These are phyloP conservation scores for Brachyptera risi DNA, from an alignment of 2,888 invertebrate genomes.

Conservation along the genomic window DNA sequence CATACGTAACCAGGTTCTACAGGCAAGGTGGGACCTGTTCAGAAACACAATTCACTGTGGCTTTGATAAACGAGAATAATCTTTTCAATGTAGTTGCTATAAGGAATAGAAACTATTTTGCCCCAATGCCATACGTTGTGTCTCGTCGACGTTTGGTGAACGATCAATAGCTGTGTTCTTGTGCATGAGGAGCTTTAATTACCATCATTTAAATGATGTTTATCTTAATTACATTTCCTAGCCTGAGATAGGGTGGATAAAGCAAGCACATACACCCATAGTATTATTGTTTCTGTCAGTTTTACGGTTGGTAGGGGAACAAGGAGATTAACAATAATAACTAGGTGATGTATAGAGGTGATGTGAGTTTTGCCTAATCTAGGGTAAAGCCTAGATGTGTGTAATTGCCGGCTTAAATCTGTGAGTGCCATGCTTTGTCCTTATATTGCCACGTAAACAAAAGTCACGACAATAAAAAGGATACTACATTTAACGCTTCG, in stretches of 20 bases:
- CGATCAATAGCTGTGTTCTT: constrained; percentile 9
- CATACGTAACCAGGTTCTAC: constrained; percentile 10
- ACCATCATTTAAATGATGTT: constrained; percentile 35
- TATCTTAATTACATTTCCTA: constrained; percentile 34
- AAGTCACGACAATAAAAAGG: no score
- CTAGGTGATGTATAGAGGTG: constrained; percentile 28
- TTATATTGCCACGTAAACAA: constrained; percentile 12
- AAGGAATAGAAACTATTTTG: neutral
- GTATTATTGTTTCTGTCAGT: constrained; percentile 33
- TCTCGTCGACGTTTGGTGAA: neutral
- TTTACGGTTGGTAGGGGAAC: constrained; percentile 22
- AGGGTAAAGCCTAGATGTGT: neutral
- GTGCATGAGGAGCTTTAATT: constrained; percentile 31
- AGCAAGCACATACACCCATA: constrained; percentile 10
- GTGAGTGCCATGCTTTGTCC: neutral
- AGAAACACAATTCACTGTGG: neutral
- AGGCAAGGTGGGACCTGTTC: neutral
- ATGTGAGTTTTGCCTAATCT: neutral
- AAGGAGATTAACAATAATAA: constrained; percentile 27
- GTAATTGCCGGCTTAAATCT: constrained; percentile 18
- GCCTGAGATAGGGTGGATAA: constrained; percentile 29
- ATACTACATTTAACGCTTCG: no score
- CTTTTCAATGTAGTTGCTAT: neutral
- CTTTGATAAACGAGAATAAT: constrained; percentile 5
- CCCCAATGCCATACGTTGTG: neutral